Evolutionary conservation across 2,113 vertebrate species (phyloP).

Genomic region (Brachionichthys hirsutus): DNA sequence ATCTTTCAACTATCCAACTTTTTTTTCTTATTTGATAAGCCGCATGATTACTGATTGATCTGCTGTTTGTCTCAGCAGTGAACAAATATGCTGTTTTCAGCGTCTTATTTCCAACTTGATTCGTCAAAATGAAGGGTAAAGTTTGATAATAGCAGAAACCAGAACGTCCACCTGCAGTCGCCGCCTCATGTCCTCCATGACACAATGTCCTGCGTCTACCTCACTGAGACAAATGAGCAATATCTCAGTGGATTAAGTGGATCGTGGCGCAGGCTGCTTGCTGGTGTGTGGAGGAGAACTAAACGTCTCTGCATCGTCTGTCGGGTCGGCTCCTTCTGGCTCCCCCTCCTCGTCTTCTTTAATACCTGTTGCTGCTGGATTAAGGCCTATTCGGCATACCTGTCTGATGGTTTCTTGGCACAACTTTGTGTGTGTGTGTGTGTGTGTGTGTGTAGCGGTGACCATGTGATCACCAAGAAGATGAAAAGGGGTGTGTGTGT

Average conservation of each 20-base stretch:
- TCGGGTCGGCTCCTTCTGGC: slow-evolving; percentile 22
- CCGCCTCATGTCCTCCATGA: not conserved
- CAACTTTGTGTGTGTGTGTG: slow-evolving; percentile 9
- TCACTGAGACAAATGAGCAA: slow-evolving; percentile 46
- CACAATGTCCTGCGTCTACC: slow-evolving; percentile 19
- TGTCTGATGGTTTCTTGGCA: slow-evolving; percentile 56
- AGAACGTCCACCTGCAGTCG: not conserved
- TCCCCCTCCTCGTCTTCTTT: slow-evolving; percentile 21
- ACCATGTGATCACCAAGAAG: slow-evolving; percentile 2
- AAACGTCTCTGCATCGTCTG: slow-evolving; percentile 19
- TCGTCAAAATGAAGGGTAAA: too few relatives aligned
- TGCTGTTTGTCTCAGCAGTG: too few relatives aligned
- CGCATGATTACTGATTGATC: too few relatives aligned
- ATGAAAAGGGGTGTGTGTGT: slow-evolving; percentile 31
- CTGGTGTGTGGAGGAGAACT: not conserved
- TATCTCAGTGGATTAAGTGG: slow-evolving; percentile 52
- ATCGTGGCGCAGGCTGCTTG: slow-evolving; percentile 27
- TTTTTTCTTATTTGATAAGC: too few relatives aligned
- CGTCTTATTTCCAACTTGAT: too few relatives aligned
- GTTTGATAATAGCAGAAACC: too few relatives aligned
- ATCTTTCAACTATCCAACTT: too few relatives aligned
- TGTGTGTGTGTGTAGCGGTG: too few relatives aligned
- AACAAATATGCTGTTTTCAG: too few relatives aligned
- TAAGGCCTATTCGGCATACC: slow-evolving; percentile 37
- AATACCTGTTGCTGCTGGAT: slow-evolving; percentile 37